A percentile compares a stretch with the other conserved stretches of the same genome.
These are phyloP conservation scores for Sycophila texana DNA, from an alignment of 2,888 invertebrate species.

Conservation along the genomic window DNA sequence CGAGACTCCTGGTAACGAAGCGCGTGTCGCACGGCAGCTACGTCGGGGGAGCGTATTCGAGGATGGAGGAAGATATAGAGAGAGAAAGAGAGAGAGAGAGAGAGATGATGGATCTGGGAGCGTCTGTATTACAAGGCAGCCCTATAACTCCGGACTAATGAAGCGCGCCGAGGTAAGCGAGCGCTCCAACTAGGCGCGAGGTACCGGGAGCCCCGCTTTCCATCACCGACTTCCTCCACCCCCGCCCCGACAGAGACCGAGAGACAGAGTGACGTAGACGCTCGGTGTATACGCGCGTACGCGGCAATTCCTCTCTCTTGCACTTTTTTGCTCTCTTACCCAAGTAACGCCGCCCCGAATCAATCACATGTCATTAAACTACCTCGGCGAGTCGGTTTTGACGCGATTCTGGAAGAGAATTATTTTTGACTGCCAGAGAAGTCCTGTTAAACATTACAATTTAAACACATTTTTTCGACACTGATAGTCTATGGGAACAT, in stretches of 20 bases:
- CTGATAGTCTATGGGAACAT: too few relatives aligned
- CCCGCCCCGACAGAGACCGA: neutral
- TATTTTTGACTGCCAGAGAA: slow-evolving; percentile 23
- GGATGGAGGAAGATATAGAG: slow-evolving; percentile 2
- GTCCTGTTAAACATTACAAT: too few relatives aligned
- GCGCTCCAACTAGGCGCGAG: slow-evolving; percentile 39
- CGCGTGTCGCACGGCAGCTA: slow-evolving; percentile 18
- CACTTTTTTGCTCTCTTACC: neutral
- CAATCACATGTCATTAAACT: slow-evolving; percentile 30
- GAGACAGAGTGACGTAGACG: slow-evolving; percentile 6
- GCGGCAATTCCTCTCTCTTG: neutral
- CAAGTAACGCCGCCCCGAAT: slow-evolving; percentile 11
- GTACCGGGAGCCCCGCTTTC: slow-evolving; percentile 55
- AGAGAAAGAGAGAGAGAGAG: neutral
- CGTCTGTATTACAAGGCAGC: slow-evolving; percentile 57
- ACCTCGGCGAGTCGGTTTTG: slow-evolving; percentile 5
- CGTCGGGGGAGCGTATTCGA: neutral
- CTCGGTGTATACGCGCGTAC: neutral
- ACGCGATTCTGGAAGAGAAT: slow-evolving; percentile 31
- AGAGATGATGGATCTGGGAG: slow-evolving; percentile 45
- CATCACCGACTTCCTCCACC: slow-evolving; percentile 14
- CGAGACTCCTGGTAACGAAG: slow-evolving; percentile 23
- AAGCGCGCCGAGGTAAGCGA: slow-evolving; percentile 56
- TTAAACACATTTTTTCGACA: too few relatives aligned
- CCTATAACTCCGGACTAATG: slow-evolving; percentile 61